A percentile compares a stretch with the other conserved stretches of the same genome.
These are phyloP conservation scores for Tenualosa ilisha DNA, from an alignment of 2,797 vertebrate species.

Conservation along the genomic window DNA sequence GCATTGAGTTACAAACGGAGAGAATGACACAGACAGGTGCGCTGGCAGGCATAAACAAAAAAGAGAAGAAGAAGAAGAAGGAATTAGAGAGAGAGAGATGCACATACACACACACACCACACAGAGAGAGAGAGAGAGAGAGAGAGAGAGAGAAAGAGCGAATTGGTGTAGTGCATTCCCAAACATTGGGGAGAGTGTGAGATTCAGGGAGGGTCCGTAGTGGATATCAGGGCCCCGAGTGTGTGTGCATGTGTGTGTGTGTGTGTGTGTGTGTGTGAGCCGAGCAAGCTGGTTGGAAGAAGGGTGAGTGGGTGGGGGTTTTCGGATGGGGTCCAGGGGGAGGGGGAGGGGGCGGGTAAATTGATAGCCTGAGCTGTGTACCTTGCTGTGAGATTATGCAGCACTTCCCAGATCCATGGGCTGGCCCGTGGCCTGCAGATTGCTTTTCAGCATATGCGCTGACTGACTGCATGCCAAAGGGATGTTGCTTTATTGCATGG, in stretches of 20 bases:
- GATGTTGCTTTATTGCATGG: background rate
- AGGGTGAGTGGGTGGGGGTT: background rate
- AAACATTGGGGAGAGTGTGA: background rate
- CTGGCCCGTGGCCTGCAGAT: background rate
- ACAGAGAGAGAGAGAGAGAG: background rate
- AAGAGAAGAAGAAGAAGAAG: background rate
- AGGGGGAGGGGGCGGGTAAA: background rate
- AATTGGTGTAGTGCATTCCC: background rate
- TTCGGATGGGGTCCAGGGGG: background rate
- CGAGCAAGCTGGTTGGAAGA: background rate
- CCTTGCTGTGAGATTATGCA: conserved; percentile 16
- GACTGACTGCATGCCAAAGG: background rate
- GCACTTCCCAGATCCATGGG: background rate
- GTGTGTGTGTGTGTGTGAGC: background rate
- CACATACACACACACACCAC: no score
- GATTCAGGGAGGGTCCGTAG: conserved; percentile 10
- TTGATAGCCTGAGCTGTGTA: conserved; percentile 14
- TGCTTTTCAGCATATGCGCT: conserved; percentile 1
- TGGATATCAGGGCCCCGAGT: background rate
- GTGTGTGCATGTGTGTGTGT: background rate
- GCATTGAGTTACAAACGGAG: conserved; percentile 71
- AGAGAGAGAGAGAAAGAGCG: background rate
- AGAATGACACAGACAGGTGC: conserved; percentile 77
- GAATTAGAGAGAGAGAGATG: background rate
- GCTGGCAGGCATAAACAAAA: conserved; percentile 52